phyloP scores from a whole-genome alignment of 2,113 vertebrate species.

The Crotalus viridis region DNA sequence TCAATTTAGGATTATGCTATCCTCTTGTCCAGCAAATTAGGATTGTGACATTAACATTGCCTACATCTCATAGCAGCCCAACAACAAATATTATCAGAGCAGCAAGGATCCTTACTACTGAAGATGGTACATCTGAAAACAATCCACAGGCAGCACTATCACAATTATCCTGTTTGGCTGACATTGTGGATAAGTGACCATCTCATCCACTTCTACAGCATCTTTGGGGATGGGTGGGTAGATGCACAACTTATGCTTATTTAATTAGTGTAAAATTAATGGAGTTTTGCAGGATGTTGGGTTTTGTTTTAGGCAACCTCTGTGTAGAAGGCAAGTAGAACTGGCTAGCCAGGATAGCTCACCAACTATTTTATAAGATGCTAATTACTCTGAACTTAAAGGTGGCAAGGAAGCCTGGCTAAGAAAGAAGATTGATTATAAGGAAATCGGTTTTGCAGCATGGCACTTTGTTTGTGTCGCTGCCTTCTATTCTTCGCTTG shows the following conservation, averaged over 20 bases:
- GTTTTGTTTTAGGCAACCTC: background rate
- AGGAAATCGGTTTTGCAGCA: background rate
- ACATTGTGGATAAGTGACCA: background rate
- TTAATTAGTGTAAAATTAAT: background rate
- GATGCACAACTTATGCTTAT: background rate
- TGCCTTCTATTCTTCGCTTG: background rate
- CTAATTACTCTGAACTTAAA: conserved; percentile 1
- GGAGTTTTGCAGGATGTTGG: background rate
- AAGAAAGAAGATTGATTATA: background rate
- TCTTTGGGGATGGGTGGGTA: background rate
- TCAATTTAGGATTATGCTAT: background rate
- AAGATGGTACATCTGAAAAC: background rate
- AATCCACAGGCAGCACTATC: background rate
- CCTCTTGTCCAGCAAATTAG: background rate
- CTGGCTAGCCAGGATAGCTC: background rate
- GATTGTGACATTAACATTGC: background rate
- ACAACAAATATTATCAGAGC: background rate
- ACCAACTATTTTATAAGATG: background rate
- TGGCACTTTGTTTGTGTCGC: background rate
- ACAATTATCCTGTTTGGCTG: background rate
- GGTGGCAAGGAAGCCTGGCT: background rate
- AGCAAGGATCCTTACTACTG: background rate
- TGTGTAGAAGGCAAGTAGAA: background rate
- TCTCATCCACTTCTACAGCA: background rate
- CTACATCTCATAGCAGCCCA: background rate